A percentile compares a stretch with the other conserved stretches of the same genome.
Evolutionary conservation across 2,113 vertebrate species (phyloP).

Genomic region (Myotis yumanensis): DNA sequence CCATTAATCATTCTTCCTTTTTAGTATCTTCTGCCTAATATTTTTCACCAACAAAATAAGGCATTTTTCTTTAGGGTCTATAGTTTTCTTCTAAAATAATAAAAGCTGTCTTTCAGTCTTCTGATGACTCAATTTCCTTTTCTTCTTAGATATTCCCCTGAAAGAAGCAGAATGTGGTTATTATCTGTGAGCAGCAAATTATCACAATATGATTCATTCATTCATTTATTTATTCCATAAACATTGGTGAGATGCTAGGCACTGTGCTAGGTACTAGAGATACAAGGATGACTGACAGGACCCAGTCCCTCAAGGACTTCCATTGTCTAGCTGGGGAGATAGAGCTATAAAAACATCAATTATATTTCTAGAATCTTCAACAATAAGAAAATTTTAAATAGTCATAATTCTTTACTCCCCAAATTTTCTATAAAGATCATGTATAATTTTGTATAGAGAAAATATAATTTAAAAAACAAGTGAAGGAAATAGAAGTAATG

Average conservation of each 20-base stretch:
- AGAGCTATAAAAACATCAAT: background rate
- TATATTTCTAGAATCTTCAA: background rate
- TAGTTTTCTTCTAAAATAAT: slow-evolving; percentile 49
- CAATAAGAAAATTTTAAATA: background rate
- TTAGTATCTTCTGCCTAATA: background rate
- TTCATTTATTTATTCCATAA: background rate
- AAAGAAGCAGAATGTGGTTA: slow-evolving; percentile 45
- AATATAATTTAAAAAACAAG: background rate
- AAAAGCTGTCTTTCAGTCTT: slow-evolving; percentile 38
- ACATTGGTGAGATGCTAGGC: background rate
- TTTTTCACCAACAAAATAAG: slow-evolving; percentile 46
- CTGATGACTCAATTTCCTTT: slow-evolving; percentile 65
- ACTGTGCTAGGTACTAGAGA: background rate
- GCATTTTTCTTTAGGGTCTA: slow-evolving; percentile 31
- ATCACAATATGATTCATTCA: background rate
- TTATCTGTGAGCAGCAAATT: background rate
- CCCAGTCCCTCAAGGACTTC: background rate
- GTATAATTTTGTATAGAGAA: background rate
- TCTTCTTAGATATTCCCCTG: slow-evolving; percentile 74
- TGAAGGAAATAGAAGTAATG: background rate
- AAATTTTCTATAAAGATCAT: background rate
- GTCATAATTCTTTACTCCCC: background rate
- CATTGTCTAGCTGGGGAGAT: background rate
- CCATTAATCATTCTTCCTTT: slow-evolving; percentile 34
- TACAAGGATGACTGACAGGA: background rate